Conservation (phyloP, 1,140 invertebrate genomes). For the Rhyacophila brunnea region DNA sequence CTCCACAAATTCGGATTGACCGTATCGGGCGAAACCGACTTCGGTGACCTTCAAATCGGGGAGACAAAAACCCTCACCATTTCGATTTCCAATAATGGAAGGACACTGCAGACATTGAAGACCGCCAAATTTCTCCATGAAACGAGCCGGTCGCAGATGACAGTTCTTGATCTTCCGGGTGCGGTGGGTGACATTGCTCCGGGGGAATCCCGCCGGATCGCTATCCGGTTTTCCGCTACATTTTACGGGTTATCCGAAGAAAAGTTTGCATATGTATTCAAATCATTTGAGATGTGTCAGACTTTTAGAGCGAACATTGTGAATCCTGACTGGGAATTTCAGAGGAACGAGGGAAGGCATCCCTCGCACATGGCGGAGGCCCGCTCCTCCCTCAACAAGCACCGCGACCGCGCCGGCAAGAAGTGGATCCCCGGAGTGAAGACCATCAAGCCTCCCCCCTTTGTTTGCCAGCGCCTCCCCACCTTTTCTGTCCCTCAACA, state of each 20-base stretch:
- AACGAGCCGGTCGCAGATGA: constrained; percentile 42
- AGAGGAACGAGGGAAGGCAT: neutral
- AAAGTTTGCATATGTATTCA: constrained; percentile 58
- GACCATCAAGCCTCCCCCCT: constrained; percentile 52
- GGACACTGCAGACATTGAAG: neutral
- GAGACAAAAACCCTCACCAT: constrained; percentile 41
- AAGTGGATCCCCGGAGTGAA: neutral
- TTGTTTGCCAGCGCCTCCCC: constrained; percentile 53
- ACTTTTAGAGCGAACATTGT: constrained; percentile 53
- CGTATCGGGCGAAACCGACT: constrained; percentile 43
- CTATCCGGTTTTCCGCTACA: constrained; percentile 52
- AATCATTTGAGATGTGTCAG: constrained; percentile 57
- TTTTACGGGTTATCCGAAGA: constrained; percentile 61
- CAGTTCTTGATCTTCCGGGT: constrained; percentile 38
- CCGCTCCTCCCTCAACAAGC: neutral
- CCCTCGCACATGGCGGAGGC: neutral
- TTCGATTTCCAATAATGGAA: constrained; percentile 1
- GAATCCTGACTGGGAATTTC: constrained; percentile 8
- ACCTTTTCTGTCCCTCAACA: constrained; percentile 58
- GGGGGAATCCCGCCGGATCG: constrained; percentile 39
- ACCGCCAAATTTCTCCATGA: constrained; percentile 37
- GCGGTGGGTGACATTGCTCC: constrained; percentile 40
- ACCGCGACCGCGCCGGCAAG: neutral
- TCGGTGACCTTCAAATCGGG: constrained; percentile 42
- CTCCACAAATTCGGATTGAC: constrained; percentile 45